Evolutionary conservation across 2,888 invertebrate genomes (phyloP).

Genomic region (Torymus tubicola): DNA sequence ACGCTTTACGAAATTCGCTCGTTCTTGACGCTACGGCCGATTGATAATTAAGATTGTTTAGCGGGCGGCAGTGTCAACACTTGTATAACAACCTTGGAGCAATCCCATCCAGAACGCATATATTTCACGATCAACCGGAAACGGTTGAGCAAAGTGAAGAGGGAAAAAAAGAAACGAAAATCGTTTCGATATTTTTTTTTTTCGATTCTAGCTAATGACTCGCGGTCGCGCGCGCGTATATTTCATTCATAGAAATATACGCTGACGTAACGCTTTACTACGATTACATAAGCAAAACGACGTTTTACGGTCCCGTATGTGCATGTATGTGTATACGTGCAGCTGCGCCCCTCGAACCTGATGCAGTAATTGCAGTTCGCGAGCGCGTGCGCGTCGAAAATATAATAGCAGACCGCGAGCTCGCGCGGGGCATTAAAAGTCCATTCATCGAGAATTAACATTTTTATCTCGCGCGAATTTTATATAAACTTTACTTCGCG

Average conservation of each 20-base stretch:
- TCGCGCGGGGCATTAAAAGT: constrained; percentile 33
- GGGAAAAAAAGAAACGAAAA: constrained; percentile 7
- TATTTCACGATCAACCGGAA: constrained; percentile 44
- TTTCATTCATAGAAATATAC: constrained; percentile 49
- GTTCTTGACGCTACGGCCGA: background rate
- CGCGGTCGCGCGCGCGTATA: background rate
- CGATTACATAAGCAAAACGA: constrained; percentile 26
- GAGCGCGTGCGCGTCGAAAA: constrained; percentile 32
- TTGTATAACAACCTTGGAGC: constrained; percentile 25
- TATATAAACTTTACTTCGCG: constrained; percentile 21
- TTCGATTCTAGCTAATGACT: constrained; percentile 31
- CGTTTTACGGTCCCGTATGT: background rate
- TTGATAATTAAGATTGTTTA: constrained; percentile 23
- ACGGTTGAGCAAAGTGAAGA: background rate
- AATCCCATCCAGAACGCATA: background rate
- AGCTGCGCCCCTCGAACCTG: constrained; percentile 34
- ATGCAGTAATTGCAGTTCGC: constrained; percentile 40
- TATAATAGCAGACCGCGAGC: constrained; percentile 15
- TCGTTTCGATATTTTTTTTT: background rate
- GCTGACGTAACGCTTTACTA: constrained; percentile 42
- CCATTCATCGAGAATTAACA: constrained; percentile 40
- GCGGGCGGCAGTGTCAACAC: constrained; percentile 9
- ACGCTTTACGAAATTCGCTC: background rate
- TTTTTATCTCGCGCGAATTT: constrained; percentile 35
- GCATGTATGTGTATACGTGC: background rate